Percentiles rank a stretch among this genome's conserved stretches.
phyloP scores from a whole-genome alignment of 2,797 vertebrate genomes.

The Crax fasciolata region DNA sequence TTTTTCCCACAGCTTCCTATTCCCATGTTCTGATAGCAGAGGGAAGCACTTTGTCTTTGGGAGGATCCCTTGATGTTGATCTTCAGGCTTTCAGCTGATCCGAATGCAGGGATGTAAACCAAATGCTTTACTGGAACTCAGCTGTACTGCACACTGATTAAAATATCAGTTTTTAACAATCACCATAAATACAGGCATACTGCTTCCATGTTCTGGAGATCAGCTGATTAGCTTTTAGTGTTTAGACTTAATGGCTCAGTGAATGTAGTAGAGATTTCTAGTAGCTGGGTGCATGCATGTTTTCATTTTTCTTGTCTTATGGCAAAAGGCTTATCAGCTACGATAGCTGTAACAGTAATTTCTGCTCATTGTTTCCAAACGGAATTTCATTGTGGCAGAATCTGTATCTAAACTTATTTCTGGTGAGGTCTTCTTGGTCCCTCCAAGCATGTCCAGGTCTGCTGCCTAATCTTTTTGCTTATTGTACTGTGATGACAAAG shows the following conservation, averaged over 20 bases:
- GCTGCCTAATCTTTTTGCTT: background rate
- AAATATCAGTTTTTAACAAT: background rate
- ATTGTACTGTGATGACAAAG: accelerated
- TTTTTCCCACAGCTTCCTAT: background rate
- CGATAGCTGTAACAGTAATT: background rate
- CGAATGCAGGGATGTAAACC: background rate
- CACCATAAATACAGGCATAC: background rate
- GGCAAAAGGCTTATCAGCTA: background rate
- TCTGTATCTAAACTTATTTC: background rate
- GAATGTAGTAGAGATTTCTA: background rate
- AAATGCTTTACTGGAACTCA: background rate
- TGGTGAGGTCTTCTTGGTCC: background rate
- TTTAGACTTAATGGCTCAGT: background rate
- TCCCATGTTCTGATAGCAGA: background rate
- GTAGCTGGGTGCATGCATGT: background rate
- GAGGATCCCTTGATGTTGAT: background rate
- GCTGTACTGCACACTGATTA: background rate
- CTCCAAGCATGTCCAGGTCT: background rate
- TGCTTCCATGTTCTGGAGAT: background rate
- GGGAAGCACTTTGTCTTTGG: background rate
- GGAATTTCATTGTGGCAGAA: background rate
- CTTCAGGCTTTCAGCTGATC: background rate
- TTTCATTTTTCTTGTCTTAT: background rate
- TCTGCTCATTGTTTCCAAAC: background rate
- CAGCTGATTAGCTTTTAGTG: background rate